Base-by-base conservation (phyloP, 2,797 vertebrate genomes). In the Neosilurus hyrtlii region DNA sequence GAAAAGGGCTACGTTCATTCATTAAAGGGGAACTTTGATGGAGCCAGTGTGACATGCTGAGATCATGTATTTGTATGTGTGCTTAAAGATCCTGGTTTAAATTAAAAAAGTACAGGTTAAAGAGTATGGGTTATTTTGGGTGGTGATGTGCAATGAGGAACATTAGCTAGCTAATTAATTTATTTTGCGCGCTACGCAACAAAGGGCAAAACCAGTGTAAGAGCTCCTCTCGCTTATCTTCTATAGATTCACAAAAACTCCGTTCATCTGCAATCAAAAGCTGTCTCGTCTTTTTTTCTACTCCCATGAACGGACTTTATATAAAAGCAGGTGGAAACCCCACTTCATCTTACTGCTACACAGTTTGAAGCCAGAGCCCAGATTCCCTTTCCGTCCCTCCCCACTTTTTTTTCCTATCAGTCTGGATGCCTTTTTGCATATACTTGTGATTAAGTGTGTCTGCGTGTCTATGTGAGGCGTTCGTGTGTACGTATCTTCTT, bases 351-450 rank as follows among this genome's bases (percentile, higher is more conserved):
- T 43, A 11, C n/a, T 51, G 2, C 10, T 63, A 9, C 35, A 20
- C n/a, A 16, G 22, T 87, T 87, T 90, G 88, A 86, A 90, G 68
- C 88, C 86, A 90, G 84, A 79, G 88, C 88, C 88, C 67, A 87
- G 71, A 89, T 89, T 86, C 87, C 89, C 89, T 91, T 86, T 90
- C 89, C 91, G 86, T 90, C 87, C 88, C 91, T 91, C 92, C 37
- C 4, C 8, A 8, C 43, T 43, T 43, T 43, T 43, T 92, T 93
- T 92, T 92, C 92, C 92, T 86, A 87, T 91, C 88, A 85, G 88
- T 88, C 88, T 88, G 86, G 86, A 70, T 63, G 70, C 10, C 68
- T 80, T 63, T 78, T 24, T 62, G 59, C 37, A 37, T 26, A 63
- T 24, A 63, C 16, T 37, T 51, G 57, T 77, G 75, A 77, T 77